A percentile compares a stretch with the other conserved stretches of the same genome.
Evolutionary conservation across 2,797 vertebrate species (phyloP).

Genomic region (Manis pentadactyla): DNA sequence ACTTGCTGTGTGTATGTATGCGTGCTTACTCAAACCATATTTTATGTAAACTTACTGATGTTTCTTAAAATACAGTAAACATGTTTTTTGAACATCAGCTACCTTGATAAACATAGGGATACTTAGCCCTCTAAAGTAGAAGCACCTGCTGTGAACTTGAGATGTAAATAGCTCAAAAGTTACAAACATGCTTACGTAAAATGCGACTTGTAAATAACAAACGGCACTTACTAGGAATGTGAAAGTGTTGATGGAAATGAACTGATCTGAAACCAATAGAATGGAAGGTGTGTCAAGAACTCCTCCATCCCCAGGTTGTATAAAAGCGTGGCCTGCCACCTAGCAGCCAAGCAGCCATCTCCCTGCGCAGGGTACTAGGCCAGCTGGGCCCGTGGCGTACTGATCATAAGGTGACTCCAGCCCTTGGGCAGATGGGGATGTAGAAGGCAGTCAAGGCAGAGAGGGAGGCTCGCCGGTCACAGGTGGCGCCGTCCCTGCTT

Average conservation of each 20-base stretch:
- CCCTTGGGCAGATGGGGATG: not conserved
- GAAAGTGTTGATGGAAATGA: conserved; percentile 10
- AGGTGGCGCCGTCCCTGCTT: not conserved
- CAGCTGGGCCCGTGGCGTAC: not conserved
- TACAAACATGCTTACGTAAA: conserved; percentile 59
- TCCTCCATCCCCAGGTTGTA: not conserved
- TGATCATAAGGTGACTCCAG: not conserved
- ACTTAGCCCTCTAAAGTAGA: conserved; percentile 26
- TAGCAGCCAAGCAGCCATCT: not conserved
- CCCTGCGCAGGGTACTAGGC: not conserved
- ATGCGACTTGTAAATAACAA: conserved; percentile 62
- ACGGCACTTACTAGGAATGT: conserved; percentile 23
- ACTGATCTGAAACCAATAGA: not conserved
- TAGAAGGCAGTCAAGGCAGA: not conserved
- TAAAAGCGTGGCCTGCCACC: not conserved
- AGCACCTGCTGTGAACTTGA: conserved; percentile 67
- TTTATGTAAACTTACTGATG: conserved; percentile 61
- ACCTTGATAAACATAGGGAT: conserved; percentile 58
- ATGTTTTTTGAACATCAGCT: conserved; percentile 59
- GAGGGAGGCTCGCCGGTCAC: not conserved
- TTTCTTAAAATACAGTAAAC: conserved; percentile 54
- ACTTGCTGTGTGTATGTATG: not conserved
- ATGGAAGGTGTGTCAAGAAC: not conserved
- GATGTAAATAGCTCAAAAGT: conserved; percentile 54
- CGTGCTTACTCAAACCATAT: not conserved